phyloP scores from a whole-genome alignment of 2,113 vertebrate species.

The Cyprinodon variegatus region DNA sequence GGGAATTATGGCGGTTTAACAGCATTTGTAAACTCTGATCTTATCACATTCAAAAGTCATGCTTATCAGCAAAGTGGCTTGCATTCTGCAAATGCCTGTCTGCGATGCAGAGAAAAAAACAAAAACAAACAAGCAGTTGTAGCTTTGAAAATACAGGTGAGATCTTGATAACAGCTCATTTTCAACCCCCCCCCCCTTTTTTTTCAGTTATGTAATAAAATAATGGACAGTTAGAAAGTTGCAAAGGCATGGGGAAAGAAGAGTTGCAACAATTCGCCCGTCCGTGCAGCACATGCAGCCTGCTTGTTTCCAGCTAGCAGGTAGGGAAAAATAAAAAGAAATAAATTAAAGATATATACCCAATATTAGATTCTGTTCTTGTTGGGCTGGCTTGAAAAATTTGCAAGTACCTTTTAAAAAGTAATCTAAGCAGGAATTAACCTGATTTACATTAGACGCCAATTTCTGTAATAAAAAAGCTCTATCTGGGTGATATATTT shows the following conservation, averaged over 20 bases:
- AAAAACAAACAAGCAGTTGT: no score
- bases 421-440: no score
- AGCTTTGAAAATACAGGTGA: no score
- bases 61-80: background rate
- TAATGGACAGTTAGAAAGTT: background rate
- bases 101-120: background rate
- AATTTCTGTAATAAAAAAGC: background rate
- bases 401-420: no score
- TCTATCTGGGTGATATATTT: background rate
- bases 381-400: no score
- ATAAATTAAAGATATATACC: no score
- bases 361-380: no score
- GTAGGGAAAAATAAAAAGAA: background rate
- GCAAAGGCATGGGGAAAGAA: background rate
- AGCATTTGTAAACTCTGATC: background rate
- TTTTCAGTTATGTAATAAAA: no score
- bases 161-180: no score
- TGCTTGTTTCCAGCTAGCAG: background rate
- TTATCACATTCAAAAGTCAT: background rate
- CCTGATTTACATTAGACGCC: no score
- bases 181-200: no score
- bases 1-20: constrained; percentile 5
- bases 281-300: no score
- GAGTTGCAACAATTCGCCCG: background rate
- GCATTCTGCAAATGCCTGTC: background rate